These are phyloP conservation scores for Drosophila mulleri DNA, from an alignment of 2,888 invertebrate species.

Conservation along the genomic window DNA sequence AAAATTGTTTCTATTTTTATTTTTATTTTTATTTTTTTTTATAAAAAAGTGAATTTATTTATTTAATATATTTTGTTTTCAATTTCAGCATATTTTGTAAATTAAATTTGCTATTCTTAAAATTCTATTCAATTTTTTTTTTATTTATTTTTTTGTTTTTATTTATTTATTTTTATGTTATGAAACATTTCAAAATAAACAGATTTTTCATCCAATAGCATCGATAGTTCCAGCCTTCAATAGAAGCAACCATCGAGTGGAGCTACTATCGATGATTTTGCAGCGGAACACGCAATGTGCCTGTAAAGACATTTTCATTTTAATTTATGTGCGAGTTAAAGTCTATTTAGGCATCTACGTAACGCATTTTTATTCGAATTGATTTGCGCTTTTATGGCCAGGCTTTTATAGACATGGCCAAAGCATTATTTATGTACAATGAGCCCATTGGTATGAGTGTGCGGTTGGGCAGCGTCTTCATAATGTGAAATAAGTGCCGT, in stretches of 20 bases:
- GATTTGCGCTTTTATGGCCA: slow-evolving; percentile 23
- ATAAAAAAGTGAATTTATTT: no score
- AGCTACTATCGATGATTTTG: neutral
- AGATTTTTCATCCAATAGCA: neutral
- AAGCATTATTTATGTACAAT: slow-evolving; percentile 16
- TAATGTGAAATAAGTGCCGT: slow-evolving; percentile 24
- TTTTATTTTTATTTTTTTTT: no score
- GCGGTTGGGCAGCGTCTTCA: neutral
- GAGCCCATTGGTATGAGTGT: neutral
- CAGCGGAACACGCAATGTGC: neutral
- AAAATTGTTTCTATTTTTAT: no score
- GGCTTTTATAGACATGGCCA: slow-evolving; percentile 7
- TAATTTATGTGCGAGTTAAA: slow-evolving; percentile 7
- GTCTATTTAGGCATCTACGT: neutral
- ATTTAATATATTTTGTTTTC: no score
- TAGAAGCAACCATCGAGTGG: neutral
- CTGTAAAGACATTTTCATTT: neutral
- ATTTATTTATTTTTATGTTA: no score
- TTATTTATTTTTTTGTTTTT: no score
- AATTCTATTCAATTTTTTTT: no score
- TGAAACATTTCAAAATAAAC: no score
- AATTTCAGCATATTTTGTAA: no score
- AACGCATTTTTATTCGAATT: slow-evolving; percentile 18
- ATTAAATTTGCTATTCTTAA: no score
- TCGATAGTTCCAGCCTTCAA: neutral